Evolutionary conservation across 2,888 invertebrate genomes (phyloP), one percentile per base, ranked within the genome.

Genomic region (Lathronympha strigana): DNA sequence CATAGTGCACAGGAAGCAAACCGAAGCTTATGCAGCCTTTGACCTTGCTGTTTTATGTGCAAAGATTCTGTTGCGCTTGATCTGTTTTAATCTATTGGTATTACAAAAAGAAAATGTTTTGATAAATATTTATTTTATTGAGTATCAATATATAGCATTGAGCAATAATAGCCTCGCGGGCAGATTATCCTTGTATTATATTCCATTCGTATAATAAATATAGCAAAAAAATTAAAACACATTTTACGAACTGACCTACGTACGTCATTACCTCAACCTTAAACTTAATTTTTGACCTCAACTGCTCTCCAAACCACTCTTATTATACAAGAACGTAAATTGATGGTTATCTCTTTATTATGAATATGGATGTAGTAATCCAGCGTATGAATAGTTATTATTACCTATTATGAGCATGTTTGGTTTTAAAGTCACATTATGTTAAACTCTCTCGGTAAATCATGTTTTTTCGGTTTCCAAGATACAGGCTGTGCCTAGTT

Each of bases 261-360:
- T 38, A 15, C 38, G 2, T 38, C 15, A 38, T 4, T n/a, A 47
- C 47, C 23, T 47, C 23, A 47, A 47, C 23, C 47, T 47, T 23
- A n/a, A 47, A 47, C 47, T 47, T 47, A 47, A 47, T 47, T 13
- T 23, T 21, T 47, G n/a, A 23, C 23, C 23, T 23, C 23, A 23
- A 23, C n/a, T 47, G 4, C n/a, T 47, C 23, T 23, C 11, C 21
- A 21, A 47, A 21, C n/a, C 23, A 8, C n/a, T n/a, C 23, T 15
- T 43, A 45, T 45, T 21, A 45, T 21, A 1, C 45, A 21, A 45
- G 45, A 45, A 13, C 45, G 5, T 47, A 23, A 47, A 25, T 45
- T 21, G 21, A 11, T 47, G n/a, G 23, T 47, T 47, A 47, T 23
- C n/a, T 47, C 23, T 5, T n/a, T 13, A 23, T 4, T 47, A n/a